Conservation (phyloP, 1,140 invertebrate species). For the Drosophila obscura region DNA sequence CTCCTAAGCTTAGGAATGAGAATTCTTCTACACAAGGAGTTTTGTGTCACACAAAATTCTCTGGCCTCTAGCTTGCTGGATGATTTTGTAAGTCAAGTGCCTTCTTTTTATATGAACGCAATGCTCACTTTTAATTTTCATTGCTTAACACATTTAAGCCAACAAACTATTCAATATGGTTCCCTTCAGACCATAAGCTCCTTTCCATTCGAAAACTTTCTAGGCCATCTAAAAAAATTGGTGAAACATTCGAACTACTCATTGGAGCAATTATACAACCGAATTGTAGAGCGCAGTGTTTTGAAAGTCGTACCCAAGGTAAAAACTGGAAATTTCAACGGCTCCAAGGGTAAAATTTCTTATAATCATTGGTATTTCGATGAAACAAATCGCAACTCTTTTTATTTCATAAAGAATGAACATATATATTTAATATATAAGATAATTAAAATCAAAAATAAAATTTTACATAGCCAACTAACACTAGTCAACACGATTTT, state of each 20-base stretch:
- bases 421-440: constrained; percentile 5
- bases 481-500: too few species aligned
- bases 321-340: constrained; percentile 1
- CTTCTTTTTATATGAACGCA: background rate
- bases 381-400: background rate
- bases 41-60: constrained; percentile 14
- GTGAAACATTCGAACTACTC: background rate
- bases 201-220: constrained; percentile 22
- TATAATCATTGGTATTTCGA: constrained; percentile 4
- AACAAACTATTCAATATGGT: constrained; percentile 8
- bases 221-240: constrained; percentile 14
- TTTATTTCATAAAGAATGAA: constrained; percentile 7
- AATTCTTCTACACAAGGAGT: constrained; percentile 14
- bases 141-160: constrained; percentile 15
- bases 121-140: constrained; percentile 26
- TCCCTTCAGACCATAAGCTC: constrained; percentile 14
- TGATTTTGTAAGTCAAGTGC: constrained; percentile 14
- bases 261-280: too few species aligned
- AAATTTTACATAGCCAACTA: constrained; percentile 4
- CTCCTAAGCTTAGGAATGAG: constrained; percentile 3
- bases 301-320: constrained; percentile 2
- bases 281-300: too few species aligned
- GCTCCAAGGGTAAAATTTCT: background rate
- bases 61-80: constrained; percentile 12
- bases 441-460: constrained; percentile 4